phyloP scores from a whole-genome alignment of 1,140 invertebrate species.

The Panagrolaimus sp. region DNA sequence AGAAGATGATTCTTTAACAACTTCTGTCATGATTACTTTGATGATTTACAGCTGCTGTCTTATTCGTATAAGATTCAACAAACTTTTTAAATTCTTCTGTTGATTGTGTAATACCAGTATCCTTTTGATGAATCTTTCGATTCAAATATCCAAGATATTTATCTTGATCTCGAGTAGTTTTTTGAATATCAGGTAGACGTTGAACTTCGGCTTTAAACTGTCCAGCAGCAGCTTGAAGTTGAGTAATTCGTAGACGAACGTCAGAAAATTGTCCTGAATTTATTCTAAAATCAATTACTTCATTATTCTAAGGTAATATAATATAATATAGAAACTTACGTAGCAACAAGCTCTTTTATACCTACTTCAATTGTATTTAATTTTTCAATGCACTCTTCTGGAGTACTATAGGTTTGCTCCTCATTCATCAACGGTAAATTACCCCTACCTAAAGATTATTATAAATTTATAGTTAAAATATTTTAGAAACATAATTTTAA shows the following conservation, averaged over 20 bases:
- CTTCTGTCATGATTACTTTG: too few species aligned
- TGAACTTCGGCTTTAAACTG: background rate
- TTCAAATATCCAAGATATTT: background rate
- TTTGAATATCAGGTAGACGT: background rate
- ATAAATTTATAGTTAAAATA: slow-evolving; percentile 62
- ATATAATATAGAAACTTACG: slow-evolving; percentile 1
- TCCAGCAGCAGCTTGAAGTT: background rate
- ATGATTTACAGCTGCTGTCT: too few species aligned
- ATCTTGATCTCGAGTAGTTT: background rate
- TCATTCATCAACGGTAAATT: too few species aligned
- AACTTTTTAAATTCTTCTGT: too few species aligned
- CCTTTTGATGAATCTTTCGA: background rate
- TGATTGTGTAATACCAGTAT: background rate
- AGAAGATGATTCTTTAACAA: too few species aligned
- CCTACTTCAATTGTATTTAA: background rate
- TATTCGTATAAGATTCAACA: too few species aligned
- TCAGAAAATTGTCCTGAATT: slow-evolving; percentile 6
- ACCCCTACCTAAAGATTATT: too few species aligned
- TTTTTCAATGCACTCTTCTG: background rate
- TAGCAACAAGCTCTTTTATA: background rate
- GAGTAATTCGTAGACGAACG: background rate
- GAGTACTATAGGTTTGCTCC: background rate
- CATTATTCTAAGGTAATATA: too few species aligned
- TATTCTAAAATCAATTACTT: slow-evolving; percentile 2
- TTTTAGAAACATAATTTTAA: too few species aligned